Evolutionary conservation across 1,140 invertebrate species (phyloP), one percentile per base, ranked within the genome.

Genomic region (Trichogramma pretiosum): DNA sequence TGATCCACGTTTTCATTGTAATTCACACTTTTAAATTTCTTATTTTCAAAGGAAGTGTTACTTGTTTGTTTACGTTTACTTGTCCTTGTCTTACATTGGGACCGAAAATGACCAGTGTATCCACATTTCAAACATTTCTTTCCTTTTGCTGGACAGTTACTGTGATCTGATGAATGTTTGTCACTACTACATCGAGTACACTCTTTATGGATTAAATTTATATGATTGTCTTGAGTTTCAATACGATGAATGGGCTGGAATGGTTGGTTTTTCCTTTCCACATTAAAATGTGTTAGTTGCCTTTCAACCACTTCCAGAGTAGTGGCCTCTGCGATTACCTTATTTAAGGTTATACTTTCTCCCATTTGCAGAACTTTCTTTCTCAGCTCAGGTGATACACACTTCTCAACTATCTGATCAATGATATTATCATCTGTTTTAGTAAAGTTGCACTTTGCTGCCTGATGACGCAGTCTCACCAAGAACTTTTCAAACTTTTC

Each of bases 351-450:
- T n/a, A 11, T 57, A 51, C 10, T 54, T 55, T 19, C 53, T 47
- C 18, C 49, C 46, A 19, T n/a, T n/a, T n/a, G n/a, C n/a, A 58
- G 19, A 21, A 53, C 40, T 43, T 48, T 53, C 21, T 55, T 52
- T 34, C 55, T 39, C 11, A 59, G 30, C 3, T 59, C 50, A 5
- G 14, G n/a, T 21, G 48, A 49, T 3, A 17, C 26, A 39, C 52
- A 61, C 36, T 48, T 50, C 34, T 59, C 55, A 13, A 51, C 48
- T 17, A 42, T 42, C 36, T 48, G 48, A 37, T 59, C 55, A 13
- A 51, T 50, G 18, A 42, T 42, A 10, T 42, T 23, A 17, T 42
- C 53, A 40, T 50, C 60, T 56, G 41, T 59, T 46, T 5, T 28
- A 28, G 5, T 11, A 28, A 28, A 28, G 5, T 5, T 28, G 24